Evolutionary conservation across 1,140 invertebrate genomes (phyloP).

Genomic region (Helicoverpa zea): DNA sequence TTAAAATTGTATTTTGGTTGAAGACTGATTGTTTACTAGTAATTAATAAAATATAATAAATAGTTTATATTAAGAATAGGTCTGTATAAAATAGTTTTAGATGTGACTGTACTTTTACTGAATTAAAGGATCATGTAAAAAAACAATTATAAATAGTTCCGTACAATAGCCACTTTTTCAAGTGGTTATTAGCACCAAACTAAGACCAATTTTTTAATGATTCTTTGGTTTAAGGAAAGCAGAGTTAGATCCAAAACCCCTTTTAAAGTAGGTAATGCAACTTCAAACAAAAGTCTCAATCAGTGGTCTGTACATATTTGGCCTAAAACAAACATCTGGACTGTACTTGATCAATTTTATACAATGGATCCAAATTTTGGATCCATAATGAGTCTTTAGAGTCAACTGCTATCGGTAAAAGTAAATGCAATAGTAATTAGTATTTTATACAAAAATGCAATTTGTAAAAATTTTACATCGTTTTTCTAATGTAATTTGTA

Average conservation of each 20-base stretch:
- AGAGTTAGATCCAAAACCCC: background rate
- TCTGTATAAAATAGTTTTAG: conserved; percentile 3
- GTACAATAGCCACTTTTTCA: too few species aligned
- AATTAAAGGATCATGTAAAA: background rate
- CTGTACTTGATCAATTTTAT: conserved; percentile 7
- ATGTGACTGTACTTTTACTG: background rate
- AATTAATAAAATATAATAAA: conserved; percentile 31
- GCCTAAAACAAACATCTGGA: background rate
- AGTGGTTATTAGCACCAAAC: background rate
- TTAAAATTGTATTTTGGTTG: conserved; percentile 74
- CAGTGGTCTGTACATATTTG: background rate
- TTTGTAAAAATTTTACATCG: conserved; percentile 66
- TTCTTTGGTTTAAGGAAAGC: background rate
- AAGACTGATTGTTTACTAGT: conserved; percentile 81
- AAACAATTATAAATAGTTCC: too few species aligned
- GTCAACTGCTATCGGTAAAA: background rate
- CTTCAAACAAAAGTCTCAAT: background rate
- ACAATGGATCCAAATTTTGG: background rate
- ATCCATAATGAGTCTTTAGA: background rate
- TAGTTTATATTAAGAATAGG: background rate
- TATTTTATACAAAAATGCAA: conserved; percentile 49
- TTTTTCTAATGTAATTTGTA: conserved; percentile 64
- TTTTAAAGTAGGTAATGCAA: background rate
- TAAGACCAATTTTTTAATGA: background rate
- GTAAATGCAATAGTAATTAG: conserved; percentile 16